Percentiles rank a stretch among this genome's conserved stretches.
phyloP scores from a whole-genome alignment of 1,140 invertebrate genomes.

The Calycopis cecrops region DNA sequence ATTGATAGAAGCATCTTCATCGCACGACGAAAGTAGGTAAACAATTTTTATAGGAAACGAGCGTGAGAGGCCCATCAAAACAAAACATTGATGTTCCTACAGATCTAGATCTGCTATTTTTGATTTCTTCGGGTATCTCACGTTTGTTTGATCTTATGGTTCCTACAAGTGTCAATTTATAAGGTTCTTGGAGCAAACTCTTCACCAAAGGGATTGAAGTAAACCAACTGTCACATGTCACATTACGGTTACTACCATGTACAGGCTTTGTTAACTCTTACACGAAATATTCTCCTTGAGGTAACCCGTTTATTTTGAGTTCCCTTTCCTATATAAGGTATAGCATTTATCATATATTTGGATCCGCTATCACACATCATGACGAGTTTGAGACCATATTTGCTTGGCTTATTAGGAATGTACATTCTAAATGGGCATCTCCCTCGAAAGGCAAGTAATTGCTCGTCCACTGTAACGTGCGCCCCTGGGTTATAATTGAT shows the following conservation, averaged over 20 bases:
- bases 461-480: conserved; percentile 19
- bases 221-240: conserved; percentile 15
- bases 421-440: conserved; percentile 22
- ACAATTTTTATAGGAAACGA: background rate
- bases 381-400: conserved; percentile 10
- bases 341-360: conserved; percentile 27
- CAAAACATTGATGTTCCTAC: conserved; percentile 27
- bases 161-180: conserved; percentile 19
- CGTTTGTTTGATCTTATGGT: conserved; percentile 23
- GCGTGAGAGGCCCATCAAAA: conserved; percentile 22
- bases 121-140: conserved; percentile 23
- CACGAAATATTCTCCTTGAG: conserved; percentile 6
- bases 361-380: conserved; percentile 21
- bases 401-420: conserved; percentile 21
- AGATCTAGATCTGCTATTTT: conserved; percentile 20
- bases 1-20: background rate
- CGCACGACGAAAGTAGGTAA: background rate
- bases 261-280: background rate
- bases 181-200: conserved; percentile 9
- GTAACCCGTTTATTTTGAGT: conserved; percentile 10
- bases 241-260: background rate
- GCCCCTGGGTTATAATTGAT: conserved; percentile 23
- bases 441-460: conserved; percentile 17
- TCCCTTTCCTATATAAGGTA: conserved; percentile 26
- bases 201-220: background rate